phyloP scores from a whole-genome alignment of 2,888 invertebrate species.

The Lasioglossum oenotherae region DNA sequence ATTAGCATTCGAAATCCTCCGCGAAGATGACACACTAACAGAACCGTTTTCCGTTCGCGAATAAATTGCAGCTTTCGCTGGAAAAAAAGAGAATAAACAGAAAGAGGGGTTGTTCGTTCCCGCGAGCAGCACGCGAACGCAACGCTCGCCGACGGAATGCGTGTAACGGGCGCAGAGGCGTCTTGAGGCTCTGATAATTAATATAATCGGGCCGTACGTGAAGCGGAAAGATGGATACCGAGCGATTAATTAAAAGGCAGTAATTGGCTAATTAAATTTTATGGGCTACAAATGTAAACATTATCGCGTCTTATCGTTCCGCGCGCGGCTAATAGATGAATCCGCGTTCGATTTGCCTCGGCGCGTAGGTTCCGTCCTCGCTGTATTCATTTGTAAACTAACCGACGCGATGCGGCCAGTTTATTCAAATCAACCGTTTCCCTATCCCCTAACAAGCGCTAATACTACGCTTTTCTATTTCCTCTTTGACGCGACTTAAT shows the following conservation, averaged over 20 bases:
- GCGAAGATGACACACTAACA: not conserved
- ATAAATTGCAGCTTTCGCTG: not conserved
- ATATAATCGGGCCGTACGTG: constrained; percentile 35
- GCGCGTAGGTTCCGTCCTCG: not conserved
- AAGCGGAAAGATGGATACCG: constrained; percentile 44
- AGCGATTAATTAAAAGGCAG: constrained; percentile 48
- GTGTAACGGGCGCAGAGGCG: constrained; percentile 34
- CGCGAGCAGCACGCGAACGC: not conserved
- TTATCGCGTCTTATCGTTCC: constrained; percentile 28
- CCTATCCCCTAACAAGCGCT: not conserved
- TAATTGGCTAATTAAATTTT: constrained; percentile 57
- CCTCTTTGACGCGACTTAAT: not conserved
- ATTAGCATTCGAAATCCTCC: not conserved
- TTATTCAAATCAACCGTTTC: constrained; percentile 6
- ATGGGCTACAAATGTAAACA: constrained; percentile 44
- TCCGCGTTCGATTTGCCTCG: constrained; percentile 11
- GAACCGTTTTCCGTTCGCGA: not conserved
- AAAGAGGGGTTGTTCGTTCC: not conserved
- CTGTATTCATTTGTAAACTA: constrained; percentile 11
- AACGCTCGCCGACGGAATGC: constrained; percentile 22
- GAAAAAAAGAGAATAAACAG: not conserved
- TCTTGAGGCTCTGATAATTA: constrained; percentile 39
- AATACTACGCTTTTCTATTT: not conserved
- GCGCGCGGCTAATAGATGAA: constrained; percentile 5
- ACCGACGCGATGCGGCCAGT: not conserved